Conservation (phyloP, 1,140 invertebrate genomes). For the Oryctes rhinoceros region DNA sequence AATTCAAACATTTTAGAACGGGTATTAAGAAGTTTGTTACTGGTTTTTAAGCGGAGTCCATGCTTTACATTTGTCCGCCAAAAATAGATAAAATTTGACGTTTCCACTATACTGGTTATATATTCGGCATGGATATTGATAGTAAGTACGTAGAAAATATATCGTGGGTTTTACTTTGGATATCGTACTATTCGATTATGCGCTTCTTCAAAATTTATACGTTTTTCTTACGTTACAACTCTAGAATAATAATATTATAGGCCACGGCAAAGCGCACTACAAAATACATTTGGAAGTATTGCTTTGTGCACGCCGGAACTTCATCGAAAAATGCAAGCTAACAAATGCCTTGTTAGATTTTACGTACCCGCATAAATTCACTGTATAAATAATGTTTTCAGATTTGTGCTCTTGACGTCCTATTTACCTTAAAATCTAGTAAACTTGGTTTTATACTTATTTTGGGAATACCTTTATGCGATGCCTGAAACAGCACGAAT, state of each 20-base stretch:
- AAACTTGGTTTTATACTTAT: not conserved
- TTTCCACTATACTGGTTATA: too few relatives aligned
- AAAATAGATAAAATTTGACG: too few relatives aligned
- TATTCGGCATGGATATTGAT: too few relatives aligned
- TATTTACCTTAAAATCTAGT: slow-evolving; percentile 1
- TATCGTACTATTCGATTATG: not conserved
- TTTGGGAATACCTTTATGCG: too few relatives aligned
- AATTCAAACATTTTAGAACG: too few relatives aligned
- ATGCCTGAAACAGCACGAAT: too few relatives aligned
- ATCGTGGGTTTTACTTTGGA: not conserved
- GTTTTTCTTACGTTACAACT: not conserved
- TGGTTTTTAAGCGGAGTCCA: too few relatives aligned
- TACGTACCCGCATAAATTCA: not conserved
- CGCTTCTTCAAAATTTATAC: not conserved
- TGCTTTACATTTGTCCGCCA: too few relatives aligned
- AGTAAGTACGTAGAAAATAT: too few relatives aligned
- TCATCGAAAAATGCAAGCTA: slow-evolving; percentile 5
- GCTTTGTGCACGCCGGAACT: not conserved
- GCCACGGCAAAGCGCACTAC: not conserved
- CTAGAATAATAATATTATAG: not conserved
- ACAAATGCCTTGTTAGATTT: slow-evolving; percentile 3
- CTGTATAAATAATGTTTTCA: not conserved
- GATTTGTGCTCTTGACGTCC: not conserved
- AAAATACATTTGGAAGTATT: slow-evolving; percentile 11
- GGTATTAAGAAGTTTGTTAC: too few relatives aligned